phyloP scores from a whole-genome alignment of 92 coral and sea anemone genomes.

The Actinernus sp. region DNA sequence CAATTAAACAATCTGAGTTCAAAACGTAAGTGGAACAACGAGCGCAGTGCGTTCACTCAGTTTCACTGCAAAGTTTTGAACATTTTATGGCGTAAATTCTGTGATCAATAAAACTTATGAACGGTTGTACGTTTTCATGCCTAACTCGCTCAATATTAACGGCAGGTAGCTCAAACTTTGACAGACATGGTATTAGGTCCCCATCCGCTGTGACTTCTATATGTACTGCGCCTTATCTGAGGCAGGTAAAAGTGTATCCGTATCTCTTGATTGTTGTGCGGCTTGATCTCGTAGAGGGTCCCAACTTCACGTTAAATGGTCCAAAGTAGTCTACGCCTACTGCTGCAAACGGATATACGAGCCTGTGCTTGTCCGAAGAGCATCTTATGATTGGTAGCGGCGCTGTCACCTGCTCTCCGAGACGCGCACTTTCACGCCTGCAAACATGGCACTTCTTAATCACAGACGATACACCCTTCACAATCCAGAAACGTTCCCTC shows the following conservation, averaged over 20 bases:
- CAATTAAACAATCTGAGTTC: too few species aligned
- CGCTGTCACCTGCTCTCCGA: too few species aligned
- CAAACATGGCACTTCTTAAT: constrained; percentile 42
- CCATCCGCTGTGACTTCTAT: constrained; percentile 46
- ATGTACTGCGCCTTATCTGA: constrained; percentile 60
- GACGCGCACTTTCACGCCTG: constrained; percentile 50
- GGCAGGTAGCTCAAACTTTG: too few species aligned
- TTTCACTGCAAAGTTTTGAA: too few species aligned
- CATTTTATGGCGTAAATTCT: too few species aligned
- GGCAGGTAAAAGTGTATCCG: constrained; percentile 66
- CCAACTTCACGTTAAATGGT: constrained; percentile 41
- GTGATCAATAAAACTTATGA: too few species aligned
- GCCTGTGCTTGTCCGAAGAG: constrained; percentile 37
- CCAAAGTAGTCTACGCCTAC: too few species aligned
- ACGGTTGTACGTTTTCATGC: too few species aligned
- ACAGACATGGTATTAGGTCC: too few species aligned
- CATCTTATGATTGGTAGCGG: constrained; percentile 51
- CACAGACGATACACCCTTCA: constrained; percentile 49
- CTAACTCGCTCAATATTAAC: too few species aligned
- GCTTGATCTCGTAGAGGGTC: constrained; percentile 42
- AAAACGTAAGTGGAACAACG: too few species aligned
- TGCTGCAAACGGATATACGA: constrained; percentile 50
- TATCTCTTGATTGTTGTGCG: constrained; percentile 38
- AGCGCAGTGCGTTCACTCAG: too few species aligned
- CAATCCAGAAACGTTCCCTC: constrained; percentile 56